Evolutionary conservation across 2,113 vertebrate genomes (phyloP).

Genomic region (Sinocyclocheilus maitianheensis): DNA sequence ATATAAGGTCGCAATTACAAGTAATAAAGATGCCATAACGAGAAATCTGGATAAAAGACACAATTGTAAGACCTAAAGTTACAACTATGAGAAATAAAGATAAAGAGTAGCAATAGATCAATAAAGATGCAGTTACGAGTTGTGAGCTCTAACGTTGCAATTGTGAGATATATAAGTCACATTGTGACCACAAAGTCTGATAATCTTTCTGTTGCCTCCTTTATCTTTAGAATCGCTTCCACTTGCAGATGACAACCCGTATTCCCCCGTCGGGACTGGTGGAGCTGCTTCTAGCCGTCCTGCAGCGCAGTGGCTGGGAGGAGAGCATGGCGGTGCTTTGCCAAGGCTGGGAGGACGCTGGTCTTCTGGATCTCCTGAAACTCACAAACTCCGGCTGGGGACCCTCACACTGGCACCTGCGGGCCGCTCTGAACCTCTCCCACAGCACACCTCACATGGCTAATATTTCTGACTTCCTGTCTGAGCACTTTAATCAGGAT

Average conservation of each 20-base stretch:
- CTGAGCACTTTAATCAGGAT: conserved; percentile 64
- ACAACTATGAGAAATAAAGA: no score
- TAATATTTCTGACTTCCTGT: conserved; percentile 69
- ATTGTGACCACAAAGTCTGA: background rate
- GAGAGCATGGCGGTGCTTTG: conserved; percentile 82
- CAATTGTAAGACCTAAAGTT: no score
- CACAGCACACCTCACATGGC: conserved; percentile 60
- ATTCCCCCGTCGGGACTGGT: conserved; percentile 78
- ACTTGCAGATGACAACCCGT: conserved; percentile 83
- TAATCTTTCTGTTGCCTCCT: conserved; percentile 6
- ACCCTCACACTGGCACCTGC: conserved; percentile 69
- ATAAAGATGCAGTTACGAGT: no score
- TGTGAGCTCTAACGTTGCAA: background rate
- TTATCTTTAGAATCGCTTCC: conserved; percentile 82
- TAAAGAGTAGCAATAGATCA: no score
- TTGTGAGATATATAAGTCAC: background rate
- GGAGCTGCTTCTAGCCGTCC: conserved; percentile 76
- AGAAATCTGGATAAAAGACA: no score
- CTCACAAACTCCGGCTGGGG: conserved; percentile 66
- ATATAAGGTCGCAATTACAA: no score
- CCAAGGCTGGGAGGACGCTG: conserved; percentile 75
- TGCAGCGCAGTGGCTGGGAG: conserved; percentile 77
- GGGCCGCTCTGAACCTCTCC: conserved; percentile 79
- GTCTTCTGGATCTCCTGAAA: conserved; percentile 66
- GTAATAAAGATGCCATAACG: no score